phyloP scores from a whole-genome alignment of 2,888 invertebrate genomes.

The Axea sp. region DNA sequence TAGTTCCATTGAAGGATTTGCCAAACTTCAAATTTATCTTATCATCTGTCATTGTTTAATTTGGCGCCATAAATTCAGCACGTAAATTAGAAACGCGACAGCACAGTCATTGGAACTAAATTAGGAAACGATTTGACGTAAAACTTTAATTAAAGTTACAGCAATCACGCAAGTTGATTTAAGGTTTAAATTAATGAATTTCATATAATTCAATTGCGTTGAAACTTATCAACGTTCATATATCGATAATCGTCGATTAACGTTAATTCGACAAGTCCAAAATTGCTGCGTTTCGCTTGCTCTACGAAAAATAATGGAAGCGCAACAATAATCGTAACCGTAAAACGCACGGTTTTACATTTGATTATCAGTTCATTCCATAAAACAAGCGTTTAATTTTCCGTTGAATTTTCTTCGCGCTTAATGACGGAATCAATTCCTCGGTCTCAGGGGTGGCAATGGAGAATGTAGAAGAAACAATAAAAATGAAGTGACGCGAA shows the following conservation, averaged over 20 bases:
- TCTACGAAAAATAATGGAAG: neutral
- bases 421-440: slow-evolving; percentile 31
- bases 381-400: slow-evolving; percentile 44
- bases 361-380: slow-evolving; percentile 19
- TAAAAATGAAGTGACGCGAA: slow-evolving; percentile 25
- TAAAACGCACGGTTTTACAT: slow-evolving; percentile 29
- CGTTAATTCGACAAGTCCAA: neutral
- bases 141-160: slow-evolving; percentile 44
- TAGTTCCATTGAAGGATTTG: slow-evolving; percentile 17
- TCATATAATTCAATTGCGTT: slow-evolving; percentile 2
- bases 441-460: neutral
- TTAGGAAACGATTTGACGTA: slow-evolving; percentile 38
- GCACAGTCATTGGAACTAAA: slow-evolving; percentile 25
- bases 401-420: slow-evolving; percentile 28
- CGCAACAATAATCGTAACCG: slow-evolving; percentile 15
- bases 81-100: slow-evolving; percentile 43
- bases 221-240: slow-evolving; percentile 13
- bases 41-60: slow-evolving; percentile 30
- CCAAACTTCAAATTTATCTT: slow-evolving; percentile 31
- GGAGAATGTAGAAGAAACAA: slow-evolving; percentile 8
- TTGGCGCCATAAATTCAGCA: slow-evolving; percentile 20
- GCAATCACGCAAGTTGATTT: slow-evolving; percentile 25
- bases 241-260: slow-evolving; percentile 14
- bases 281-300: neutral
- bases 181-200: slow-evolving; percentile 21